These are phyloP conservation scores for Sinocyclocheilus grahami DNA, from an alignment of 2,113 vertebrate genomes.

Conservation along the genomic window DNA sequence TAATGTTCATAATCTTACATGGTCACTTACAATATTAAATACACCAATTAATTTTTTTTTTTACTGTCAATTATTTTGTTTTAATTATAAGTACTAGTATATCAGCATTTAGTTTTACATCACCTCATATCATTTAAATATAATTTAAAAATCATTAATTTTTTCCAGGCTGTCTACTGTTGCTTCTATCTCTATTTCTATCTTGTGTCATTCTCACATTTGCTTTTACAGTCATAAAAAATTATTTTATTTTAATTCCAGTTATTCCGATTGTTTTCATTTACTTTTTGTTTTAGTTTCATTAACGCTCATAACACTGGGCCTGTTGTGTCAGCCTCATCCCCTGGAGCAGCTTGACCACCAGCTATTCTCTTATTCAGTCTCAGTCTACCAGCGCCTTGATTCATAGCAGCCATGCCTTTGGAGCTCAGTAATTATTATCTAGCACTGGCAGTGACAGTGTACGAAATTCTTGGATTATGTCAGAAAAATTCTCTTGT, in stretches of 20 bases:
- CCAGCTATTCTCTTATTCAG: constrained; percentile 9
- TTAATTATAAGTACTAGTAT: neutral
- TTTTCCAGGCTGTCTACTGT: neutral
- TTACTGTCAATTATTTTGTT: no score
- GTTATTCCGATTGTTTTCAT: no score
- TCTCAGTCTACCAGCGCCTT: constrained; percentile 8
- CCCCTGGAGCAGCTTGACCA: constrained; percentile 7
- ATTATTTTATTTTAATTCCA: neutral
- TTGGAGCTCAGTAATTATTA: constrained; percentile 44
- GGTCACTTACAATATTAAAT: no score
- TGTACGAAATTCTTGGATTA: constrained; percentile 32
- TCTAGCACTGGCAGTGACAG: constrained; percentile 31
- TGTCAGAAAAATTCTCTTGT: constrained; percentile 33
- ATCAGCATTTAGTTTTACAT: neutral
- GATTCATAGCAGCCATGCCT: constrained; percentile 27
- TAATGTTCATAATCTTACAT: no score
- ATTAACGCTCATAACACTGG: neutral
- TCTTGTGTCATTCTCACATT: neutral
- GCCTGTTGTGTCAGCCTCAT: constrained; percentile 16
- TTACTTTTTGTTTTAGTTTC: neutral
- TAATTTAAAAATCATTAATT: neutral
- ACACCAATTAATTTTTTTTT: no score
- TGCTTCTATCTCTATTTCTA: neutral
- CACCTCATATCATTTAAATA: neutral
- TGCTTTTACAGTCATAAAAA: neutral